These are phyloP conservation scores for Tragelaphus imberbis DNA, from an alignment of 2,113 vertebrate species.

Conservation along the genomic window DNA sequence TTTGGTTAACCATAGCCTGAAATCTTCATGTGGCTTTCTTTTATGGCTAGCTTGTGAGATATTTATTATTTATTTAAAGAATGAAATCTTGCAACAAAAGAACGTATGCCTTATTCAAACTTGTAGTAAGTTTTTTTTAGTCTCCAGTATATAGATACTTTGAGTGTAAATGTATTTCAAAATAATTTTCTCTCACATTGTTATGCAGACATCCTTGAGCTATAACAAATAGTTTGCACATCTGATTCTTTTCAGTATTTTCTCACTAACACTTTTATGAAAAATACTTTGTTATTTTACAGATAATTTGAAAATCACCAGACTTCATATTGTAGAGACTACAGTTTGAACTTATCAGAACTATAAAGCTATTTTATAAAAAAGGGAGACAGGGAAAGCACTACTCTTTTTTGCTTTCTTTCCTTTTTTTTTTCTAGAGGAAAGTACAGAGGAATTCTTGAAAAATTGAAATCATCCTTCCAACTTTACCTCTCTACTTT, in stretches of 20 bases:
- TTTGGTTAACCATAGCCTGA: conserved; percentile 14
- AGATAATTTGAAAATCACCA: conserved; percentile 49
- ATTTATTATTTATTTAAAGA: conserved; percentile 57
- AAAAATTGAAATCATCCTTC: conserved; percentile 27
- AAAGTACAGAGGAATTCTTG: neutral
- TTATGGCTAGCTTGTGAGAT: neutral
- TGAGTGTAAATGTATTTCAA: conserved; percentile 53
- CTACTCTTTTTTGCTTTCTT: neutral
- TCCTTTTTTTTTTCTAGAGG: neutral
- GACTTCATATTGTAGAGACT: neutral
- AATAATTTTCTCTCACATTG: conserved; percentile 45
- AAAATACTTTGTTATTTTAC: conserved; percentile 46
- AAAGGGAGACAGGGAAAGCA: neutral
- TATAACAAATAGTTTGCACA: conserved; percentile 49
- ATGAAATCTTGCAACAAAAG: conserved; percentile 54
- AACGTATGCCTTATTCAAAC: conserved; percentile 49
- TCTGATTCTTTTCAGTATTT: conserved; percentile 60
- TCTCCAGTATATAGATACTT: conserved; percentile 47
- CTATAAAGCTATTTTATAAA: neutral
- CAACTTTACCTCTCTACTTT: neutral
- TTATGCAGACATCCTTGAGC: conserved; percentile 56
- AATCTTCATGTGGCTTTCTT: conserved; percentile 22
- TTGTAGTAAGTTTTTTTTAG: conserved; percentile 17
- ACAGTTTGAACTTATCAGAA: conserved; percentile 3
- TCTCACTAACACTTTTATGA: conserved; percentile 40